Base-by-base conservation (phyloP, 2,797 vertebrate genomes). In the Crenichthys baileyi region DNA sequence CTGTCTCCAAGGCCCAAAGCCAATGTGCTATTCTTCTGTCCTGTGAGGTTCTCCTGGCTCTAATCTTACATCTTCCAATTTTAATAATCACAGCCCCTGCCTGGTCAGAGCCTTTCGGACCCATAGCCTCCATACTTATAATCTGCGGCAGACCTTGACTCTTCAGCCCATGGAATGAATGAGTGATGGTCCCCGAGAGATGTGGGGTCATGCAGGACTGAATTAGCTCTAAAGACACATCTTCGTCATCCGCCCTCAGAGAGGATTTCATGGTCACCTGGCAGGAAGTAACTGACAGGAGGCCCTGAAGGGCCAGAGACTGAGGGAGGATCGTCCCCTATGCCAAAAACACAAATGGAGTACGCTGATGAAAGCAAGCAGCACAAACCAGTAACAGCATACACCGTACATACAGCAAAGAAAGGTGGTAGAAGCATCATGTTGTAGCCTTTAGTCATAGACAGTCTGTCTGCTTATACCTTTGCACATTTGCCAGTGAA, bases 41-140 rank as follows among this genome's bases (percentile, higher is more conserved):
- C 13, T 3, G 76, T 60, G 77, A 48, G 67, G 91, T 87, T 70
- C 91, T 93, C 15, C 82, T 89, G 36, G 94, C 95, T 84, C 83
- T 90, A 46, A 97, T 72, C 24, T n/a, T 91, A 89, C 96, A 97
- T 0, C 76, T 81, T 48, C 95, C 97, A 56, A 89, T 86, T 85
- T 91, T 95, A 79, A 97, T 83, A 58, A 92, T 72, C 53, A 97
- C 56, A 44, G 82, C 39, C 4, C 92, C 90, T 2, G 80, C 81
- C 26, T 91, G 70, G 20, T 71, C 75, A 0, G 87, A 76, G 48
- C 79, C 90, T 12, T 76, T 75, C 0, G 88, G 83, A 63, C 87
- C 77, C 16, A 87, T 89, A 8, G 93, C 87, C 58, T 92, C 70
- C 20, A 96, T 0, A 13, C 83, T 83, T 77, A 92, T 92, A 39